Base-by-base conservation (phyloP, 2,888 invertebrate genomes). In the Amiota minor region DNA sequence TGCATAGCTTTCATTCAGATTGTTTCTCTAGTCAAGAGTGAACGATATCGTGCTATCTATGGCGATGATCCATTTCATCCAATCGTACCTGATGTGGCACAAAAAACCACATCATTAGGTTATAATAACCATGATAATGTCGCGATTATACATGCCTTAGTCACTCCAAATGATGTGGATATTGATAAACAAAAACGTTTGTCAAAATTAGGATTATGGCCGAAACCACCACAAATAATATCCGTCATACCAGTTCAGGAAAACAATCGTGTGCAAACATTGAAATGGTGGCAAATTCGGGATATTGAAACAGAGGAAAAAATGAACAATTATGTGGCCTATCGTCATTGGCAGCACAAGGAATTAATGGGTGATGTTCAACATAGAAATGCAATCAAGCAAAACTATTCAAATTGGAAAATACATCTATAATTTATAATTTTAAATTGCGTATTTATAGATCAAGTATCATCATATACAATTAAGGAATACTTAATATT, bases 61-160 rank as follows among this genome's bases (percentile, higher is more conserved):
- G 89, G 89, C n/a, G 82, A 88, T 64, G 87, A 89, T 83, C 89
- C 89, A 0, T 86, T 88, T 50, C 73, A 78, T 71, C 84, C 86
- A 4, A 62, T 78, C 1, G 2, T 53, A 14, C 12, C 1, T 14
- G n/a, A 50, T 68, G 9, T 20, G 45, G 10, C n/a, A 11, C 18
- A 59, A 20, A 59, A 59, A 1, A 64, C 46, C 49, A 14, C 75
- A 45, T 65, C 76, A 71, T 59, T 59, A 12, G 72, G 71, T 9
- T 61, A 74, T 14, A 72, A 71, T 6, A 72, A 46, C 9, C 64
- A 68, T 10, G 73, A 73, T 47, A 71, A 76, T 0, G 77, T 83
- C 0, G 81, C 84, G 71, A 86, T 86, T 73, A 78, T 87, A 3
- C 86, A 79, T 9, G 78, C 88, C 50, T 80, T 88, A 16, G 76